Evolutionary conservation across 1,140 invertebrate genomes (phyloP).

Genomic region (Trypoxylus dichotomus): DNA sequence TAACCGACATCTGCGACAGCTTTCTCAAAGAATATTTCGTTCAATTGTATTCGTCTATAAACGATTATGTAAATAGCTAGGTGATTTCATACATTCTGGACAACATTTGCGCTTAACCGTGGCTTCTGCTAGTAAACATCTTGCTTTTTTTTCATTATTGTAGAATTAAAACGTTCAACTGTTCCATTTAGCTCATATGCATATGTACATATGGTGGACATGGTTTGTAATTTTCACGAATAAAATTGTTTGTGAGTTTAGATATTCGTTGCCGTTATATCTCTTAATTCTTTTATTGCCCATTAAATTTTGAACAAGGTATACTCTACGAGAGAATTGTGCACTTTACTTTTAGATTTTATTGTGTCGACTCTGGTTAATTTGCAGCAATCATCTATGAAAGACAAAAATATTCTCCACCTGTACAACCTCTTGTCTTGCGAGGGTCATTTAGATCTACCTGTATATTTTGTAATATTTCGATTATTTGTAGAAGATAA

Average conservation of each 20-base stretch:
- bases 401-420: too few species aligned
- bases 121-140: slow-evolving; percentile 43
- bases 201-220: slow-evolving; percentile 52
- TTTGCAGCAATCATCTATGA: too few species aligned
- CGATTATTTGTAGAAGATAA: slow-evolving; percentile 51
- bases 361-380: too few species aligned
- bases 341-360: too few species aligned
- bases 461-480: slow-evolving; percentile 28
- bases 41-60: slow-evolving; percentile 23
- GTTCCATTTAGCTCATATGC: slow-evolving; percentile 52
- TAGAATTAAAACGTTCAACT: slow-evolving; percentile 50
- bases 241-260: slow-evolving; percentile 41
- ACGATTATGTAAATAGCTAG: slow-evolving; percentile 47
- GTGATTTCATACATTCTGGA: slow-evolving; percentile 44
- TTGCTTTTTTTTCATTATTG: slow-evolving; percentile 37
- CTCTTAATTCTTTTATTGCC: slow-evolving; percentile 46
- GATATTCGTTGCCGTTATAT: slow-evolving; percentile 53
- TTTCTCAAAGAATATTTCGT: slow-evolving; percentile 30
- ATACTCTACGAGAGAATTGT: too few species aligned
- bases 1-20: too few species aligned
- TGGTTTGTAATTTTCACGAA: slow-evolving; percentile 42
- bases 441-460: too few species aligned
- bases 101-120: slow-evolving; percentile 47
- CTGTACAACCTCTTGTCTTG: too few species aligned
- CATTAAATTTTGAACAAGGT: too few species aligned